These are phyloP conservation scores for Eufriesea mexicana DNA, from an alignment of 1,140 invertebrate species.

Conservation along the genomic window DNA sequence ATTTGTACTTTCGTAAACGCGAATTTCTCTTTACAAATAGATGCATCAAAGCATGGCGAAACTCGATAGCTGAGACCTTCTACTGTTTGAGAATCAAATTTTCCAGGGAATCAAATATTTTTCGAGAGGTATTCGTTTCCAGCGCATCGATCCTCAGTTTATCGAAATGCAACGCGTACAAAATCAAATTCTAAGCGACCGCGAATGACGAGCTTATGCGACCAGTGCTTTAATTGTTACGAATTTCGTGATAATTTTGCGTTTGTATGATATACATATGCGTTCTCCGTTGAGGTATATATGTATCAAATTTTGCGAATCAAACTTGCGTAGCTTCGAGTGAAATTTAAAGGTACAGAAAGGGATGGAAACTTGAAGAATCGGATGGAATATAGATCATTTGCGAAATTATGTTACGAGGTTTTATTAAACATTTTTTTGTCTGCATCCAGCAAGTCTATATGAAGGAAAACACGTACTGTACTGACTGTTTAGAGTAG, in stretches of 20 bases:
- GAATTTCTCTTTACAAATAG: neutral
- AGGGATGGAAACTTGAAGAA: neutral
- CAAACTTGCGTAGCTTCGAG: neutral
- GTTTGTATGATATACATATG: neutral
- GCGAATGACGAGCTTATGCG: neutral
- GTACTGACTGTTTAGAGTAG: constrained; percentile 56
- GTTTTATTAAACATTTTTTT: neutral
- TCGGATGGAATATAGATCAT: neutral
- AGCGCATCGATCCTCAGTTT: neutral
- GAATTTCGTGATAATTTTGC: neutral
- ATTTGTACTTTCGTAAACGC: neutral
- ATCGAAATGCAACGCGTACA: neutral
- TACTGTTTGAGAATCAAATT: constrained; percentile 17
- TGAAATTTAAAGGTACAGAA: neutral
- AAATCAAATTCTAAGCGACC: constrained; percentile 9
- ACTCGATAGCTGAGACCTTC: neutral
- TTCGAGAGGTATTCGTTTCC: neutral
- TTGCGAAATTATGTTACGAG: neutral
- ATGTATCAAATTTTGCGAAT: neutral
- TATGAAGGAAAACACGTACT: constrained; percentile 5
- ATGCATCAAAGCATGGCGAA: neutral
- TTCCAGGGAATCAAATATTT: constrained; percentile 3
- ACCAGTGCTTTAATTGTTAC: neutral
- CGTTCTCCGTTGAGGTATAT: too few species aligned
- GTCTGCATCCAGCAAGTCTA: constrained; percentile 62